phyloP scores from a whole-genome alignment of 2,797 vertebrate species.

The Natrix natrix region DNA sequence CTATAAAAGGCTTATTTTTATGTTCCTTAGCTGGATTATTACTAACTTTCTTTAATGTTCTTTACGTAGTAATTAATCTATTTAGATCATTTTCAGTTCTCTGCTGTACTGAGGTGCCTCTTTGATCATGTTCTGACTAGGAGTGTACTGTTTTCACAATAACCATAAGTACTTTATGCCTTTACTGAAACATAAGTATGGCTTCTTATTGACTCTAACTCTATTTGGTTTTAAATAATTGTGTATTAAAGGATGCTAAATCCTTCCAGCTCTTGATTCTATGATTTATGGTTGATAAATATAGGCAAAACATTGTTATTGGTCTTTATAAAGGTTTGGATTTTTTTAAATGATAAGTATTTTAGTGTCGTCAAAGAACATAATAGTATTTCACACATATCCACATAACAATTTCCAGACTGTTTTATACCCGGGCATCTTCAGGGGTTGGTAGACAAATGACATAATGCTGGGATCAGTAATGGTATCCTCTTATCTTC shows the following conservation, averaged over 20 bases:
- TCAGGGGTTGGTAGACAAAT: background rate
- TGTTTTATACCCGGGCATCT: background rate
- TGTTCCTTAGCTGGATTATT: background rate
- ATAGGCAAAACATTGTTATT: background rate
- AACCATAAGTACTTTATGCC: background rate
- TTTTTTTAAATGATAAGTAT: background rate
- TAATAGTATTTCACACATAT: slow-evolving; percentile 5
- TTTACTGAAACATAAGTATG: background rate
- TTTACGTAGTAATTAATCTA: background rate
- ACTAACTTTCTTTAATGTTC: background rate
- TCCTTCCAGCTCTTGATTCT: background rate
- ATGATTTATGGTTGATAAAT: background rate
- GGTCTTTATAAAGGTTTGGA: slow-evolving; percentile 16
- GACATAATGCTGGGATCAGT: background rate
- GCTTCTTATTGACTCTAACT: background rate
- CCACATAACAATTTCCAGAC: background rate
- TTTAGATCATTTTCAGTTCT: background rate
- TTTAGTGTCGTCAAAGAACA: background rate
- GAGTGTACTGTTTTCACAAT: background rate
- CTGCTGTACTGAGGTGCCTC: background rate
- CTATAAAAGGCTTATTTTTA: background rate
- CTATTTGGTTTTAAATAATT: background rate
- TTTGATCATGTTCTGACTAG: background rate
- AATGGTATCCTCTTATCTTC: too few species aligned
- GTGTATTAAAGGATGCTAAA: background rate